Evolutionary conservation across 2,797 vertebrate genomes (phyloP).

Genomic region (Danio kyathit): DNA sequence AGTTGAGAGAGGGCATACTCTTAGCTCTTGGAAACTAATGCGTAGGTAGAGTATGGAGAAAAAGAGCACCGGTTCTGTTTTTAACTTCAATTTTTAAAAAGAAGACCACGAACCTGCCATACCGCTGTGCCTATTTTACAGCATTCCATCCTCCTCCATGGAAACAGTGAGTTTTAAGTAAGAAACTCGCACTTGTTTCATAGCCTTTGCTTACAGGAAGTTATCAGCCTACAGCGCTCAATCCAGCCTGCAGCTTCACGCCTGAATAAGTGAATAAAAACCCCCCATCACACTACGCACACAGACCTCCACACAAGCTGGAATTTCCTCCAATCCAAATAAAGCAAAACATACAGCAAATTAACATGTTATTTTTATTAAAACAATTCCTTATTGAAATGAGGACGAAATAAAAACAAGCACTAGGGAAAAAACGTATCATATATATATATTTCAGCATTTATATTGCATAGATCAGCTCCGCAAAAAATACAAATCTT

Average conservation of each 20-base stretch:
- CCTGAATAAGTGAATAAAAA: background rate
- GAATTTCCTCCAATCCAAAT: constrained; percentile 40
- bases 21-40: constrained; percentile 19
- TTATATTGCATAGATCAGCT: constrained; percentile 82
- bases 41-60: constrained; percentile 12
- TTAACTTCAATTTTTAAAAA: constrained; percentile 29
- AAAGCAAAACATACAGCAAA: background rate
- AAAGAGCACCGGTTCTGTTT: background rate
- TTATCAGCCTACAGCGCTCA: constrained; percentile 66
- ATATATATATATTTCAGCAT: constrained; percentile 70
- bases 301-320: background rate
- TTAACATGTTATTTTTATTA: constrained; percentile 70
- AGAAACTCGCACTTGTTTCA: constrained; percentile 38
- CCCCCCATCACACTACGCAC: background rate
- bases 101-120: background rate
- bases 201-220: constrained; percentile 74
- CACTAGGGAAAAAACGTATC: constrained; percentile 63
- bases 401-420: constrained; percentile 72
- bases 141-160: constrained; percentile 57
- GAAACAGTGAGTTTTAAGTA: constrained; percentile 76
- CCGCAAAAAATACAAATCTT: constrained; percentile 64
- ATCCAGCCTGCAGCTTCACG: constrained; percentile 66
- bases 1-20: background rate
- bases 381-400: constrained; percentile 76
- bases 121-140: constrained; percentile 12